Evolutionary conservation across 2,113 vertebrate species (phyloP).

Genomic region (Eudyptes chrysolophus): DNA sequence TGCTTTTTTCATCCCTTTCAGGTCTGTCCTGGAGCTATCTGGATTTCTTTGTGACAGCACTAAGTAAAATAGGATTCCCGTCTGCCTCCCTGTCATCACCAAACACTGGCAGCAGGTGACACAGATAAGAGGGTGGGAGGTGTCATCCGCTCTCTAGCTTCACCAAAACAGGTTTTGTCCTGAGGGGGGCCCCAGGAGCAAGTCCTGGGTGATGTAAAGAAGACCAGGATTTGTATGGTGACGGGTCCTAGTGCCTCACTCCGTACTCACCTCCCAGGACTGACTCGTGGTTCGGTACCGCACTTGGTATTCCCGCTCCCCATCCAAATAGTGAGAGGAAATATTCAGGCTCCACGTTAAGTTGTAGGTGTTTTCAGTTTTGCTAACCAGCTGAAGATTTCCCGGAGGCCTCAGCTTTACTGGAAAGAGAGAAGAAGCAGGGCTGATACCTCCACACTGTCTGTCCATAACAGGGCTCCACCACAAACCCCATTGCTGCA

Average conservation of each 20-base stretch:
- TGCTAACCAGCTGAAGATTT: slow-evolving; percentile 31
- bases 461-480: neutral
- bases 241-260: accelerated
- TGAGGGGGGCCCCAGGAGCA: neutral
- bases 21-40: neutral
- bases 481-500: neutral
- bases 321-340: slow-evolving; percentile 67
- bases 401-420: slow-evolving; percentile 68
- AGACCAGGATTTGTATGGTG: neutral
- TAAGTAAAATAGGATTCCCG: neutral
- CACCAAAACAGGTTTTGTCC: neutral
- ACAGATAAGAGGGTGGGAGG: neutral
- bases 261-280: slow-evolving; percentile 65
- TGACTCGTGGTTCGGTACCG: neutral
- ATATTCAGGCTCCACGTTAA: slow-evolving; percentile 66
- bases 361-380: slow-evolving; percentile 48
- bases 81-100: neutral
- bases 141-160: neutral
- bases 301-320: slow-evolving; percentile 48
- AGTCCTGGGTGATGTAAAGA: neutral
- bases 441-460: neutral
- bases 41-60: neutral
- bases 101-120: neutral
- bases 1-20: neutral
- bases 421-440: slow-evolving; percentile 8